A percentile compares a stretch with the other conserved stretches of the same genome.
Conservation (phyloP, 2,888 invertebrate genomes). For the Chaetogeoica ovagalla region DNA sequence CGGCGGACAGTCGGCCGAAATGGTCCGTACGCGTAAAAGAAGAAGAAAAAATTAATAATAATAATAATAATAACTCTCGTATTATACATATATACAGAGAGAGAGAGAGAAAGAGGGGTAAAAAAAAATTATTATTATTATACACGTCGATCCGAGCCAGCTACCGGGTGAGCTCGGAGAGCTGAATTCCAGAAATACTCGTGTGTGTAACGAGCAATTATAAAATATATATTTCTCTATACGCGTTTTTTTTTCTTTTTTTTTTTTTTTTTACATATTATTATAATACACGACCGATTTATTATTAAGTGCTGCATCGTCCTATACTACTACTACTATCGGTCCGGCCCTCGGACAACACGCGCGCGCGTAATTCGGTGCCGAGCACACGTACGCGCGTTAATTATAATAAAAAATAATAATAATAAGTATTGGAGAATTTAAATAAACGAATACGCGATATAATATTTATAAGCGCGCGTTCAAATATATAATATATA, state of each 20-base stretch:
- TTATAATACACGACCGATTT: constrained; percentile 9
- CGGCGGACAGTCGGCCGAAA: constrained; percentile 42
- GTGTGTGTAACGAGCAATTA: constrained; percentile 32
- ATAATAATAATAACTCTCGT: constrained; percentile 36
- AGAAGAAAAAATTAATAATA: neutral
- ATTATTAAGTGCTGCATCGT: constrained; percentile 9
- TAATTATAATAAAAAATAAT: constrained; percentile 30
- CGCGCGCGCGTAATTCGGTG: constrained; percentile 50
- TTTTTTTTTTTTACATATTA: no score
- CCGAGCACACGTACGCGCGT: constrained; percentile 41
- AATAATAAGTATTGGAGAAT: no score
- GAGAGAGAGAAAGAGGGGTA: neutral
- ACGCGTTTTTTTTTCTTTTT: no score
- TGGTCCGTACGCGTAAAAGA: neutral
- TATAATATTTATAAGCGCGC: no score
- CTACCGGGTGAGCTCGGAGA: constrained; percentile 18
- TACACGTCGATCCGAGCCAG: constrained; percentile 8
- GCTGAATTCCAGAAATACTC: constrained; percentile 45
- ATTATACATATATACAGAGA: neutral
- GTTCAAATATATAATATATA: no score
- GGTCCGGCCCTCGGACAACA: constrained; percentile 30
- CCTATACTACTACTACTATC: neutral
- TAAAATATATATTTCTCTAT: constrained; percentile 26
- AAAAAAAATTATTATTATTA: constrained; percentile 18
- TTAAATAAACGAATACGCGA: no score